phyloP scores from a whole-genome alignment of 2,888 invertebrate species.

The Nematopogon swammerdamellus region DNA sequence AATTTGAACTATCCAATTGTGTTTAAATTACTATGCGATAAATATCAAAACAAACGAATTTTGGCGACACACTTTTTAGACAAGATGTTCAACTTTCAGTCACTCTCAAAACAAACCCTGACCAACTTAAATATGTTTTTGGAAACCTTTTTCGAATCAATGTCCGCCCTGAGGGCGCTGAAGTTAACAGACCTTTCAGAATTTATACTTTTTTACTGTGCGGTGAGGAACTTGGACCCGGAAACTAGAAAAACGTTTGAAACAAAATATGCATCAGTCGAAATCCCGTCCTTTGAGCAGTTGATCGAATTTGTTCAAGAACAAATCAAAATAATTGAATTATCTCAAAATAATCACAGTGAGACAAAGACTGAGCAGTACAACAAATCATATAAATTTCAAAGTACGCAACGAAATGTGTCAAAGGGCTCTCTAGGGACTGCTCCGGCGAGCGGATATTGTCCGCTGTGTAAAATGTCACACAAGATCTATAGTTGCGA shows the following conservation, averaged over 20 bases:
- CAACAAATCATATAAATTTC: neutral
- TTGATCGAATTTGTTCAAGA: neutral
- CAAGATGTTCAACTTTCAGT: neutral
- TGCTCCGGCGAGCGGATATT: no score
- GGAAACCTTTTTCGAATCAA: neutral
- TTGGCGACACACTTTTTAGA: neutral
- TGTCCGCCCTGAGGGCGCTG: neutral
- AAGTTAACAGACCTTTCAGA: neutral
- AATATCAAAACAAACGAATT: neutral
- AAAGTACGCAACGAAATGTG: neutral
- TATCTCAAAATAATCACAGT: neutral
- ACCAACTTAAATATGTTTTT: neutral
- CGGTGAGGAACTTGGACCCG: neutral
- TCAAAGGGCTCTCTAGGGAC: neutral
- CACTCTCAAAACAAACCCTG: neutral
- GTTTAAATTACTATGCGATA: neutral
- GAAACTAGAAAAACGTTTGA: neutral
- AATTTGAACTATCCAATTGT: neutral
- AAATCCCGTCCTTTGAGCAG: neutral
- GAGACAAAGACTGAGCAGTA: neutral
- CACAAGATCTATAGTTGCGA: neutral
- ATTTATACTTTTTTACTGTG: neutral
- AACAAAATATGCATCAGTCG: neutral
- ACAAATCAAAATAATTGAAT: neutral
- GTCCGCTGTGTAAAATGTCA: neutral